Conservation (phyloP, 2,113 vertebrate species). For the Vidua chalybeata region DNA sequence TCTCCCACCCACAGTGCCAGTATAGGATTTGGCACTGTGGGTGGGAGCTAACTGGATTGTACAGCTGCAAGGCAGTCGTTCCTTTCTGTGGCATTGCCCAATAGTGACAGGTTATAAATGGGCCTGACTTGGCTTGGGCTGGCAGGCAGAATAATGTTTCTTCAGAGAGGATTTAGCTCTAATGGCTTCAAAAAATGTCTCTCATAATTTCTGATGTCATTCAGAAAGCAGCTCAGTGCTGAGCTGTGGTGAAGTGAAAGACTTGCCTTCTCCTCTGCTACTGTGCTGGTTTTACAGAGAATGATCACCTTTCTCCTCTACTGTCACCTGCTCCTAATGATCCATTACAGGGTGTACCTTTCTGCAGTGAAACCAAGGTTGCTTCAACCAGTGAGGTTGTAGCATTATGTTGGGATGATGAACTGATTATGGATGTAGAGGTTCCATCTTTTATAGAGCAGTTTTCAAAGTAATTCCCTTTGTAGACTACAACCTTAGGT, state of each 20-base stretch:
- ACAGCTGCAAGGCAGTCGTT: neutral
- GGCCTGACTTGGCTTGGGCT: neutral
- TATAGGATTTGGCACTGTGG: neutral
- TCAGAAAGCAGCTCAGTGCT: neutral
- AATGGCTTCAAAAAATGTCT: neutral
- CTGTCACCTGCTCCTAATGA: neutral
- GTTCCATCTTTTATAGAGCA: constrained; percentile 12
- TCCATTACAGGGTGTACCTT: constrained; percentile 6
- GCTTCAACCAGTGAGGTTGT: neutral
- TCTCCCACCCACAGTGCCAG: neutral
- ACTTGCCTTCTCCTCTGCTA: neutral
- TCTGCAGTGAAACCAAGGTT: neutral
- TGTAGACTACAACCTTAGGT: neutral
- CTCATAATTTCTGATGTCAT: neutral
- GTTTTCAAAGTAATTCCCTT: constrained; percentile 39
- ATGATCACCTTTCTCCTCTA: neutral
- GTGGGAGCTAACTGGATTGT: neutral
- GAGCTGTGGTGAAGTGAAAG: neutral
- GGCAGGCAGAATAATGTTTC: neutral
- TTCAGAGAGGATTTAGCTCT: neutral
- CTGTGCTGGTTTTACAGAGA: neutral
- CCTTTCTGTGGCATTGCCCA: neutral
- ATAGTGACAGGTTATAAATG: neutral
- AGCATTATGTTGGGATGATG: neutral
- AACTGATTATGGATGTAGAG: constrained; percentile 10